Evolutionary conservation across 2,797 vertebrate species (phyloP).

Genomic region (Rhinogobio ventralis): DNA sequence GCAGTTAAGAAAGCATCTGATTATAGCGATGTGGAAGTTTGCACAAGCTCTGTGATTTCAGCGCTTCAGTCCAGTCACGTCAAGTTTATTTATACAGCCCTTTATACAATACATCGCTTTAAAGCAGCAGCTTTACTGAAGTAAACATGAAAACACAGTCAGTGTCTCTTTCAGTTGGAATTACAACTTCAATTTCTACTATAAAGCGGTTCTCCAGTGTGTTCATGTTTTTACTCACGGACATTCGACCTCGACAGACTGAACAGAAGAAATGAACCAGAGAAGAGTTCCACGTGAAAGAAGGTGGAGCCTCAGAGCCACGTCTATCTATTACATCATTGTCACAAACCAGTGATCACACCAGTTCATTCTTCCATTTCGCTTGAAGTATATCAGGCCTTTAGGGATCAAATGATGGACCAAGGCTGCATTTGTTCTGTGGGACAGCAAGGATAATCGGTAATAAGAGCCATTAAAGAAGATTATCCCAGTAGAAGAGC

Average conservation of each 20-base stretch:
- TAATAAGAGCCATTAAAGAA: slow-evolving; percentile 34
- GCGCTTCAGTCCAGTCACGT: not conserved
- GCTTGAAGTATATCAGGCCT: slow-evolving; percentile 39
- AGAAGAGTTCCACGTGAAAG: not conserved
- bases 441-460: slow-evolving; percentile 36
- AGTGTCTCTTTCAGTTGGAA: not conserved
- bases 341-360: not conserved
- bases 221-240: not conserved
- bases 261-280: not conserved
- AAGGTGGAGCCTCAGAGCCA: not conserved
- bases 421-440: slow-evolving; percentile 50
- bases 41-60: not conserved
- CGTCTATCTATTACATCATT: not conserved
- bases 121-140: not conserved
- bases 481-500: slow-evolving; percentile 35
- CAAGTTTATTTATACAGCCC: not conserved
- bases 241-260: not conserved
- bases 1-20: not conserved
- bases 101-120: no score
- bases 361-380: not conserved
- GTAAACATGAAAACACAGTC: not conserved
- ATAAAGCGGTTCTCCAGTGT: not conserved
- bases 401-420: slow-evolving; percentile 49
- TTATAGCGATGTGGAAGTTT: not conserved
- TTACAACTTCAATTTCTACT: not conserved